Percentiles rank a stretch among this genome's conserved stretches.
Evolutionary conservation across 1,140 invertebrate species (phyloP).

Genomic region (Odontomachus brunneus): DNA sequence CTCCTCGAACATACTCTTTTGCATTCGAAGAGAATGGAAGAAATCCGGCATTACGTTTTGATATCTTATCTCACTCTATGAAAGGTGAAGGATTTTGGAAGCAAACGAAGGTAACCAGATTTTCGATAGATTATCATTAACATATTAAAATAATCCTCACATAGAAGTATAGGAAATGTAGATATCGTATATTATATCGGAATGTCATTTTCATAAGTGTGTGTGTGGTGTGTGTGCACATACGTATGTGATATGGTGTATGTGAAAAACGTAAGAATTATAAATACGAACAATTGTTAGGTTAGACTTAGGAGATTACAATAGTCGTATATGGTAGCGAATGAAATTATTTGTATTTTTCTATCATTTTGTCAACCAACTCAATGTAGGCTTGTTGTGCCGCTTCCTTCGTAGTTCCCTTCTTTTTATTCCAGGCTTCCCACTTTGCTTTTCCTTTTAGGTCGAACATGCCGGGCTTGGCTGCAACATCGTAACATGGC

Average conservation of each 20-base stretch:
- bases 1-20: no score
- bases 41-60: no score
- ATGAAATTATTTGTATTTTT: constrained; percentile 74
- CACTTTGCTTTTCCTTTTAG: constrained; percentile 91
- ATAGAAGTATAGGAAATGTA: not conserved
- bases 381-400: constrained; percentile 88
- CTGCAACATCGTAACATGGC: constrained; percentile 66
- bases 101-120: not conserved
- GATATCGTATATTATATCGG: not conserved
- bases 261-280: no score
- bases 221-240: no score
- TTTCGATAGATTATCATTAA: not conserved
- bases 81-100: no score
- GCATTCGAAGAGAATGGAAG: no score
- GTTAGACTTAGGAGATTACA: no score
- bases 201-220: no score
- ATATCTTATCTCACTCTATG: no score
- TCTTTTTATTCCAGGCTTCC: constrained; percentile 89
- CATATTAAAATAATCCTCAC: constrained; percentile 2
- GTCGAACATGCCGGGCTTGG: constrained; percentile 89
- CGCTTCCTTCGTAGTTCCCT: constrained; percentile 87
- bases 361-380: constrained; percentile 68
- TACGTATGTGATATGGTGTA: not conserved
- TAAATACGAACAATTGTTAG: no score
- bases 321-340: no score